phyloP scores from a whole-genome alignment of 2,888 invertebrate genomes.

The Apantesis nais region DNA sequence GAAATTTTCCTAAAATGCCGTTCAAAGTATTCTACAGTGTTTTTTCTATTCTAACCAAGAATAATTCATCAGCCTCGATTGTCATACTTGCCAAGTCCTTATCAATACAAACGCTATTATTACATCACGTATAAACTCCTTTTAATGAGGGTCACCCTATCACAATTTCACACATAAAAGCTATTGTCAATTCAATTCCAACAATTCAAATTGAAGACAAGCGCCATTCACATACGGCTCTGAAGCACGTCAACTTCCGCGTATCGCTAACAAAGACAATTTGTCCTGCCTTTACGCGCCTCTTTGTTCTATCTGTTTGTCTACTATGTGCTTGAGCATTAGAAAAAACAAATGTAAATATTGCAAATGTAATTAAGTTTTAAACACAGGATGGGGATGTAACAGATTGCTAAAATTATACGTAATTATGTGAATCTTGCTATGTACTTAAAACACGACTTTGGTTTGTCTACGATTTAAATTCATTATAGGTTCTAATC shows the following conservation, averaged over 20 bases:
- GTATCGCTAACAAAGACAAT: conserved; percentile 35
- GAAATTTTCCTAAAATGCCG: too few relatives aligned
- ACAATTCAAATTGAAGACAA: conserved; percentile 20
- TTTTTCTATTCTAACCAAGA: too few relatives aligned
- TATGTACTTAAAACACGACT: not conserved
- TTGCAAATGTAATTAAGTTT: not conserved
- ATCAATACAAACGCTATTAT: conserved; percentile 1
- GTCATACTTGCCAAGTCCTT: not conserved
- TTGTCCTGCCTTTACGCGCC: conserved; percentile 23
- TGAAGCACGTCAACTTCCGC: conserved; percentile 39
- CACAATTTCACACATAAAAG: conserved; percentile 4
- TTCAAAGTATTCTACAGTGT: too few relatives aligned
- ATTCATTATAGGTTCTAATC: not conserved
- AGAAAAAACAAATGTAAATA: conserved; percentile 9
- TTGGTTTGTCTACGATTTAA: not conserved
- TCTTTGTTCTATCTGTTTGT: conserved; percentile 19
- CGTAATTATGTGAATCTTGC: not conserved
- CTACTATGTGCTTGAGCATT: conserved; percentile 2
- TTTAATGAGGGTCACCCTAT: conserved; percentile 10
- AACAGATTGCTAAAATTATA: conserved; percentile 4
- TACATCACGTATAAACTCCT: conserved; percentile 1
- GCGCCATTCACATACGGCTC: conserved; percentile 43
- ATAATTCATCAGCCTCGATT: not conserved
- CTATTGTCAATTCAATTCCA: conserved; percentile 14
- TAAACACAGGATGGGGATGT: conserved; percentile 11